These are phyloP conservation scores for Spicauda simplicius DNA, from an alignment of 2,888 invertebrate genomes.

Conservation along the genomic window DNA sequence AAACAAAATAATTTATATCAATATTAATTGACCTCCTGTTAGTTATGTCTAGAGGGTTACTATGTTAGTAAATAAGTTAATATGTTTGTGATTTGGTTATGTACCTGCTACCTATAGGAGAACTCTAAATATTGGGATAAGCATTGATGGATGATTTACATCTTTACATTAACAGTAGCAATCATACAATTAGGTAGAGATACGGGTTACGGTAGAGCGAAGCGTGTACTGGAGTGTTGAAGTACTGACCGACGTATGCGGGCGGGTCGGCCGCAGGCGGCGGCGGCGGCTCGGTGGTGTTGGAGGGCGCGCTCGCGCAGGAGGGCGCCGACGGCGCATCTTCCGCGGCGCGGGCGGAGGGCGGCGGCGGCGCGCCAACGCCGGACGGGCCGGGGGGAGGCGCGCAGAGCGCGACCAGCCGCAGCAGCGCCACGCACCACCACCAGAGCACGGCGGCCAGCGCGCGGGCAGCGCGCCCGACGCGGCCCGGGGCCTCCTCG, in stretches of 20 bases:
- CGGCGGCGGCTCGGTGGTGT: constrained; percentile 68
- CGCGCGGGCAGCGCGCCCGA: constrained; percentile 81
- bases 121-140: too few species aligned
- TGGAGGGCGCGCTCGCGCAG: constrained; percentile 73
- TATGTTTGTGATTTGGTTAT: background rate
- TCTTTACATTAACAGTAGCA: background rate
- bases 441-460: constrained; percentile 84
- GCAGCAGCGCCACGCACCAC: constrained; percentile 84
- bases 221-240: constrained; percentile 39
- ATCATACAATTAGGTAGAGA: background rate
- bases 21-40: constrained; percentile 16
- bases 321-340: constrained; percentile 72
- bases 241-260: constrained; percentile 72
- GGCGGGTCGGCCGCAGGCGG: constrained; percentile 62
- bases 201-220: background rate
- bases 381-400: constrained; percentile 78
- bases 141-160: background rate
- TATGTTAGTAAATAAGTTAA: constrained; percentile 5
- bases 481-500: constrained; percentile 78
- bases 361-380: constrained; percentile 63
- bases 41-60: constrained; percentile 23
- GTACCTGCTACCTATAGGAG: too few species aligned
- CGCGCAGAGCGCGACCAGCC: constrained; percentile 81
- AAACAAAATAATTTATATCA: background rate
- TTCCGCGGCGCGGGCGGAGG: constrained; percentile 75